phyloP scores from a whole-genome alignment of 2,888 invertebrate species.

The Calameuta pallipes region DNA sequence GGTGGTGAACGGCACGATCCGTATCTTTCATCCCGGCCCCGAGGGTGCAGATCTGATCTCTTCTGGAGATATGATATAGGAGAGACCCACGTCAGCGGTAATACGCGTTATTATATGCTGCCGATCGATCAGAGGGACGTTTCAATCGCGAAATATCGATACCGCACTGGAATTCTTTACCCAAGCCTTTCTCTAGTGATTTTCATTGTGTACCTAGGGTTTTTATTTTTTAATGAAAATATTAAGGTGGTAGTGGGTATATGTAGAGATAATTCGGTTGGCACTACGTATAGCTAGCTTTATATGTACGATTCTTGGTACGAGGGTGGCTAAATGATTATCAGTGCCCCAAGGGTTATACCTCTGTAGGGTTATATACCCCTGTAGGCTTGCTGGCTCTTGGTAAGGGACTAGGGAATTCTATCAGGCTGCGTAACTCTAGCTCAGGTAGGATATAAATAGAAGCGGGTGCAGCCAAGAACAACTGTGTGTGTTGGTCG shows the following conservation, averaged over 20 bases:
- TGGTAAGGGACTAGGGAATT: conserved; percentile 3
- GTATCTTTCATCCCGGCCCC: conserved; percentile 4
- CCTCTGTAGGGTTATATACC: not conserved
- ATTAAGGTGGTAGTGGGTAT: not conserved
- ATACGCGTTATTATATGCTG: conserved; percentile 47
- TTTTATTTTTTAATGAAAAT: not conserved
- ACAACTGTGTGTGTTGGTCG: conserved; percentile 45
- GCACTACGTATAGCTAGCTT: not conserved
- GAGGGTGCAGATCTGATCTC: conserved; percentile 5
- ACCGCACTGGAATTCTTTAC: not conserved
- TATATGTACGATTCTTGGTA: not conserved
- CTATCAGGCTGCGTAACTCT: conserved; percentile 44
- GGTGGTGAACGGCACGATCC: not conserved
- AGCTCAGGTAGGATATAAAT: conserved; percentile 54
- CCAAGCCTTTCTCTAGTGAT: not conserved
- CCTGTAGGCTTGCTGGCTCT: not conserved
- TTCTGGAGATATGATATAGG: not conserved
- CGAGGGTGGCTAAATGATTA: not conserved
- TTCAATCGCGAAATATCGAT: conserved; percentile 38
- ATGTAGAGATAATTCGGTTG: not conserved
- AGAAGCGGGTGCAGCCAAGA: conserved; percentile 31
- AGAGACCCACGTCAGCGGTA: conserved; percentile 38
- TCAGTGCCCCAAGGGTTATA: not conserved
- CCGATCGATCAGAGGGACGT: conserved; percentile 42
- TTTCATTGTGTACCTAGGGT: not conserved